Percentiles rank a stretch among this genome's conserved stretches.
These are phyloP conservation scores for Orchesella cincta DNA, from an alignment of 1,140 invertebrate species.

Conservation along the genomic window DNA sequence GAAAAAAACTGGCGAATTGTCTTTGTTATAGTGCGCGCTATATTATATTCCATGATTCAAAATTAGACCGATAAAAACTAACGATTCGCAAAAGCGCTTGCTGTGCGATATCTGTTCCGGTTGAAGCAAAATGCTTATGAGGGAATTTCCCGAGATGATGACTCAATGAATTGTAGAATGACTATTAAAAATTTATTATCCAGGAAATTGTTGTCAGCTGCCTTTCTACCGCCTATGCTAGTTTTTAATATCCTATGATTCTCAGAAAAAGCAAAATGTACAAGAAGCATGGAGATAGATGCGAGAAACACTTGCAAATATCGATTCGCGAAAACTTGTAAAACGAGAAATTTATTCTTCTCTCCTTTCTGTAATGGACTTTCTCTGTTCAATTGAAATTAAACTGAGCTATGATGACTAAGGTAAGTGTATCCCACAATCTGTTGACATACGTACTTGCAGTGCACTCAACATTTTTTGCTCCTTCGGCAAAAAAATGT, in stretches of 20 bases:
- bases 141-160: background rate
- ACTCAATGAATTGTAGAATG: background rate
- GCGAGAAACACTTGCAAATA: background rate
- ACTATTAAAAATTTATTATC: constrained; percentile 24
- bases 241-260: background rate
- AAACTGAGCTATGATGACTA: too few species aligned
- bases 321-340: background rate
- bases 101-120: background rate
- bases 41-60: too few species aligned
- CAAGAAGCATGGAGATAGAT: background rate
- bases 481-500: too few species aligned
- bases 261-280: background rate
- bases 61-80: background rate
- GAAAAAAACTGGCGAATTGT: too few species aligned
- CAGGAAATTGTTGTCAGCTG: constrained; percentile 9
- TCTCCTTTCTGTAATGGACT: background rate
- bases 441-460: too few species aligned
- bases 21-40: too few species aligned
- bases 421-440: too few species aligned
- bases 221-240: too few species aligned
- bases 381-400: too few species aligned
- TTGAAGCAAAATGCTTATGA: background rate
- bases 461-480: too few species aligned
- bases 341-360: background rate
- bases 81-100: background rate